Evolutionary conservation across 2,113 vertebrate species (phyloP).

Genomic region (Hippocampus zosterae): DNA sequence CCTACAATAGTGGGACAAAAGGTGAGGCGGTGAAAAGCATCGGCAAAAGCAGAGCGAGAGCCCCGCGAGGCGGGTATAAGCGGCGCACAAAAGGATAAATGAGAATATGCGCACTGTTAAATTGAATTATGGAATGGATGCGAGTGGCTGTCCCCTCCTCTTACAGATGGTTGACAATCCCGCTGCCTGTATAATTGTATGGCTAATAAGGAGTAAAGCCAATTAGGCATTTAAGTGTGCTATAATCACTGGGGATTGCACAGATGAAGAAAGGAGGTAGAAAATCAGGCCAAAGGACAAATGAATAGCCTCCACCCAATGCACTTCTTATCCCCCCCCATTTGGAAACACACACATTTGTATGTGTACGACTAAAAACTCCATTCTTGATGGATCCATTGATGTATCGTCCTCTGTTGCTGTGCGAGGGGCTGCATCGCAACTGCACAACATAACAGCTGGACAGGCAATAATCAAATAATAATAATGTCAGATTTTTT

Average conservation of each 20-base stretch:
- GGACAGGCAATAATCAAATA: neutral
- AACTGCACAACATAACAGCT: conserved; percentile 61
- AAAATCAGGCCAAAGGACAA: conserved; percentile 78
- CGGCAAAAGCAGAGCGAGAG: conserved; percentile 75
- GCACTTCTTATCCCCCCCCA: conserved; percentile 74
- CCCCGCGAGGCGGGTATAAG: conserved; percentile 79
- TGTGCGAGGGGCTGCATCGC: conserved; percentile 44
- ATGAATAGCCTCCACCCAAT: conserved; percentile 79
- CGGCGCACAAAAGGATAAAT: conserved; percentile 76
- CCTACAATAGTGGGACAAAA: conserved; percentile 50
- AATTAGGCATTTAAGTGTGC: conserved; percentile 99
- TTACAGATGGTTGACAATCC: conserved; percentile 94
- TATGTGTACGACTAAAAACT: conserved; percentile 77
- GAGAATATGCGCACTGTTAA: conserved; percentile 82
- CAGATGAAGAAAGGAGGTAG: conserved; percentile 81
- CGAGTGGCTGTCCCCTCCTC: conserved; percentile 88
- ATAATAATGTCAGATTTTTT: neutral
- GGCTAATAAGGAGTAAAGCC: conserved; percentile 98
- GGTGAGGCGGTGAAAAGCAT: conserved; percentile 76
- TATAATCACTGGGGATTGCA: conserved; percentile 93
- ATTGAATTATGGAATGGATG: conserved; percentile 94
- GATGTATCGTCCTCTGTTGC: conserved; percentile 26
- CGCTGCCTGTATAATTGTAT: conserved; percentile 95
- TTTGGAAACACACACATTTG: conserved; percentile 87
- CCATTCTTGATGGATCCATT: conserved; percentile 71